Percentiles rank a stretch among this genome's conserved stretches.
These are phyloP conservation scores for Delichon dasypus DNA, from an alignment of 2,797 vertebrate species.

Conservation along the genomic window DNA sequence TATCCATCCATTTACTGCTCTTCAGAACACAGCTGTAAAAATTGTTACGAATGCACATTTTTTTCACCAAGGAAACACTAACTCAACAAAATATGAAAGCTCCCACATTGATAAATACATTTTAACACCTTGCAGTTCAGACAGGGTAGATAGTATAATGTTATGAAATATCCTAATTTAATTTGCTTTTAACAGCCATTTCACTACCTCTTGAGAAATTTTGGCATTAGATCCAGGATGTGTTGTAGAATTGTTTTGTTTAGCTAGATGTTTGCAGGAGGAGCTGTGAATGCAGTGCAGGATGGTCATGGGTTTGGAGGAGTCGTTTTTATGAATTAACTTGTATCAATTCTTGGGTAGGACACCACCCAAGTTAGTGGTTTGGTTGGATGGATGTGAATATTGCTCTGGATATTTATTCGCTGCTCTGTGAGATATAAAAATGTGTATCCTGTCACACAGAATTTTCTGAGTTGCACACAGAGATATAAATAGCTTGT, in stretches of 20 bases:
- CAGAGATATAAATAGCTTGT: constrained; percentile 2
- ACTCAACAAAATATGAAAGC: neutral
- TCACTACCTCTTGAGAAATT: neutral
- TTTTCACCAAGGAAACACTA: neutral
- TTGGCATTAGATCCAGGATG: neutral
- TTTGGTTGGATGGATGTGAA: neutral
- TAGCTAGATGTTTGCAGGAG: neutral
- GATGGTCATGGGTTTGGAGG: neutral
- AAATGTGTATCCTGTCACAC: neutral
- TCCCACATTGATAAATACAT: neutral
- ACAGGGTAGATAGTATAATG: neutral
- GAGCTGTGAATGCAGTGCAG: neutral
- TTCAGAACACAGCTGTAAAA: neutral
- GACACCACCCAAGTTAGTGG: neutral
- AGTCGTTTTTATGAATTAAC: neutral
- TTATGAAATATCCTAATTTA: neutral
- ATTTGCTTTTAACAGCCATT: neutral
- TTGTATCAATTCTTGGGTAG: neutral
- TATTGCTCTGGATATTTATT: neutral
- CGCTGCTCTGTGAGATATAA: neutral
- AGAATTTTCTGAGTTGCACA: neutral
- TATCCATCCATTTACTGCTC: neutral
- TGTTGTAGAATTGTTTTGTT: neutral
- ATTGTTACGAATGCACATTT: neutral
- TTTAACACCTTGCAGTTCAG: neutral